A percentile compares a stretch with the other conserved stretches of the same genome.
Conservation (phyloP, 1,140 invertebrate genomes). For the Drosophila grimshawi region DNA sequence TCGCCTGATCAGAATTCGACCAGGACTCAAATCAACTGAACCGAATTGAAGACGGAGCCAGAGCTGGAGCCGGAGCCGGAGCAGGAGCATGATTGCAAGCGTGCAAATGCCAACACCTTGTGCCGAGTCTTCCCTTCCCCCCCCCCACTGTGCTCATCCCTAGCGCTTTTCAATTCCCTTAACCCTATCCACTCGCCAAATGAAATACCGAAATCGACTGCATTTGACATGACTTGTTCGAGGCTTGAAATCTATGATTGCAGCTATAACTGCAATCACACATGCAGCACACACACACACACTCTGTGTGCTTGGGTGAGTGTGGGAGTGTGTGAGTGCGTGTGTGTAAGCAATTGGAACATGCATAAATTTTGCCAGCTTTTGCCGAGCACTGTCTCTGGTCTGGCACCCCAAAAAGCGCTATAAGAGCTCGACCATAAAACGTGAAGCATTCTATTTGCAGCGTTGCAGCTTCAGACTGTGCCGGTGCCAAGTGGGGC, state of each 20-base stretch:
- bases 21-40: neutral
- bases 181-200: conserved; percentile 39
- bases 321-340: neutral
- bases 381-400: neutral
- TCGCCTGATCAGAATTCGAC: neutral
- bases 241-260: conserved; percentile 79
- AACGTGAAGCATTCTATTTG: conserved; percentile 10
- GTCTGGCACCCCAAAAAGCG: neutral
- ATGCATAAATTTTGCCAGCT: conserved; percentile 25
- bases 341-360: conserved; percentile 23
- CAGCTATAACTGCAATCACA: conserved; percentile 66
- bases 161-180: neutral
- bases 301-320: neutral
- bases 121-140: neutral
- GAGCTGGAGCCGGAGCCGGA: neutral
- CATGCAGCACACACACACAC: neutral
- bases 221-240: conserved; percentile 79
- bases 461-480: neutral
- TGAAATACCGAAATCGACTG: conserved; percentile 56
- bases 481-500: conserved; percentile 40
- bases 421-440: conserved; percentile 2
- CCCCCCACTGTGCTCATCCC: neutral
- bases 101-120: conserved; percentile 77
- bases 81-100: conserved; percentile 56
- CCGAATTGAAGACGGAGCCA: neutral